These are phyloP conservation scores for Alviniconcha marisindica DNA, from an alignment of 1,140 invertebrate genomes.

Conservation along the genomic window DNA sequence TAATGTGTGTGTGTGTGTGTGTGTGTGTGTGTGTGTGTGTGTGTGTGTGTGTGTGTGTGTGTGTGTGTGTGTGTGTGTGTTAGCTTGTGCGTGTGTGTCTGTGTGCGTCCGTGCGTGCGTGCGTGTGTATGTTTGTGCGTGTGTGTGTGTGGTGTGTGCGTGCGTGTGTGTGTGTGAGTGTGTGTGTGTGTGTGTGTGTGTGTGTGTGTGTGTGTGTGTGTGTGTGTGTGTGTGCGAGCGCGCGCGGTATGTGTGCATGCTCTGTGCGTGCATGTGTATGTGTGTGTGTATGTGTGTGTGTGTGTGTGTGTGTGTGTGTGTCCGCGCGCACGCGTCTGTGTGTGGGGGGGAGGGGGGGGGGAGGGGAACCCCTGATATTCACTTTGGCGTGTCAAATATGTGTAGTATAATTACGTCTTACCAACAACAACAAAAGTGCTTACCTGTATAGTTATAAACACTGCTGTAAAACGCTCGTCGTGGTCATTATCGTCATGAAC, in stretches of 20 bases:
- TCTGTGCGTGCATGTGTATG: background rate
- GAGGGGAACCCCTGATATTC: no score
- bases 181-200: slow-evolving; percentile 27
- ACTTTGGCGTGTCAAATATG: no score
- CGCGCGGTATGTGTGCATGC: background rate
- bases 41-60: slow-evolving; percentile 28
- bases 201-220: slow-evolving; percentile 23
- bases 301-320: background rate
- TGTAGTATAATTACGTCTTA: no score
- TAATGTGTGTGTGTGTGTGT: slow-evolving; percentile 24
- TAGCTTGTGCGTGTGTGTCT: background rate
- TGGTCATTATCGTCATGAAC: no score
- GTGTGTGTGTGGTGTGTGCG: background rate
- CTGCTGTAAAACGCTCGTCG: no score
- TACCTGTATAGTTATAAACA: no score
- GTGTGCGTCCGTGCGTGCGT: background rate
- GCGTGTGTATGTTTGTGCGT: background rate
- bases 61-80: slow-evolving; percentile 15
- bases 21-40: slow-evolving; percentile 30
- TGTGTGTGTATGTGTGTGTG: background rate
- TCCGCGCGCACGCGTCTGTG: background rate
- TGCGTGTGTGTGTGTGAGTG: slow-evolving; percentile 19
- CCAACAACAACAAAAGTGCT: no score
- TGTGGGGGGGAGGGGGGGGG: no score
- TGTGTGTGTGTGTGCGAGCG: background rate